Conservation (phyloP, 2,113 vertebrate species). For the Pachycephala philippinensis region DNA sequence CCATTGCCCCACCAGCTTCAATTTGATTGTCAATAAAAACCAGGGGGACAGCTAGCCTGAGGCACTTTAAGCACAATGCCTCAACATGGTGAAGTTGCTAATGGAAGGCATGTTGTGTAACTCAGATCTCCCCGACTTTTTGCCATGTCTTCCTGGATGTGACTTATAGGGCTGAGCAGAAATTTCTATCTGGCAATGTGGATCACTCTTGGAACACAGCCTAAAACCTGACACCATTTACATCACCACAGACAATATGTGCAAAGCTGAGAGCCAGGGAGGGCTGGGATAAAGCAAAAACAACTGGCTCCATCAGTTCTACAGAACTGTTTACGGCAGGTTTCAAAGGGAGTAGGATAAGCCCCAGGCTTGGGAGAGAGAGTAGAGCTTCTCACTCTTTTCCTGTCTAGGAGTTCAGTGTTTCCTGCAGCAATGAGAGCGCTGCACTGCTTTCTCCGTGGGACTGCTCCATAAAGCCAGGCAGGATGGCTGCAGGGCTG, state of each 20-base stretch:
- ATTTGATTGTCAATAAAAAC: neutral
- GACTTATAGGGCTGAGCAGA: neutral
- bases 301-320: neutral
- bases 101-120: neutral
- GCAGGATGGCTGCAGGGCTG: neutral
- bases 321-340: neutral
- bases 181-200: neutral
- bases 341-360: neutral
- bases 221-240: neutral
- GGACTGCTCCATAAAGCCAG: neutral
- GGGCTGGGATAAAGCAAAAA: neutral
- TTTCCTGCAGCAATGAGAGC: neutral
- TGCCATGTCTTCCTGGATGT: neutral
- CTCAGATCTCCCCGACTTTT: neutral
- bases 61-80: fast-evolving
- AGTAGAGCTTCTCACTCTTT: neutral
- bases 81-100: neutral
- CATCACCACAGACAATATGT: neutral
- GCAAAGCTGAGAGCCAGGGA: neutral
- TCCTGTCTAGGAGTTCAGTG: neutral
- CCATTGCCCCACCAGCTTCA: neutral
- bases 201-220: neutral
- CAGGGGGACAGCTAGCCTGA: neutral
- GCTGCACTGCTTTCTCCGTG: neutral
- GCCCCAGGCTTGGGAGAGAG: neutral